Base-by-base conservation (phyloP, 2,797 vertebrate species). In the Manis javanica region DNA sequence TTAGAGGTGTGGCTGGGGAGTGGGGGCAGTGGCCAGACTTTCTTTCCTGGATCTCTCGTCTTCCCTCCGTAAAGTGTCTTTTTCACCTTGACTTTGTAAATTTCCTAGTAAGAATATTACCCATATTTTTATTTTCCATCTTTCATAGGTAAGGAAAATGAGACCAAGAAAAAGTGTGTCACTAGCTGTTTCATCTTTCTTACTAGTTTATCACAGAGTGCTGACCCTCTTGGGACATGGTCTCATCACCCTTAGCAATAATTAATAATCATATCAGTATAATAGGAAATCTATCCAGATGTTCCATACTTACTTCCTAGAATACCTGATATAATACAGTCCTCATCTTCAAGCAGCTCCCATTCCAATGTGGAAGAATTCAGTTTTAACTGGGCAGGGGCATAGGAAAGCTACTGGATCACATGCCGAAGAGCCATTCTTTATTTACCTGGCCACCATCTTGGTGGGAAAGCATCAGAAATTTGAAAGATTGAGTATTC, bases 41-140 rank as follows among this genome's bases (percentile, higher is more conserved):
- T 79, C 21, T 55, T 68, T 42, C 64, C 74, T 66, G 55, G 42
- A 26, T 69, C n/a, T 81, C 82, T 71, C 5, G 3, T 68, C 31
- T 90, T 84, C 34, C 29, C 26, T 92, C 34, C 34, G 12, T n/a
- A 19, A 51, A 21, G 78, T 16, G 37, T 37, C 26, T 63, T 82
- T 92, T 72, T 68, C 24, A 19, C 39, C 29, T 86, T 74, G 63
- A 86, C 87, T 91, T 96, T 89, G 31, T 81, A 74, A 89, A 31
- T 29, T 77, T 63, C n/a, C 64, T 39, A 64, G 4, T 74, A n/a
- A 79, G 63, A 90, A 72, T 55, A 59, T 64, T 71, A 72, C 21
- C 42, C 69, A 57, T 23, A 49, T 49, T 49, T 69, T 51, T 61
- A 34, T 6, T 81, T 75, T 83, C 57, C 53, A 34, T 49, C 19